Percentiles rank a stretch among this genome's conserved stretches.
phyloP scores from a whole-genome alignment of 2,797 vertebrate genomes.

The Enteromius viviparus region DNA sequence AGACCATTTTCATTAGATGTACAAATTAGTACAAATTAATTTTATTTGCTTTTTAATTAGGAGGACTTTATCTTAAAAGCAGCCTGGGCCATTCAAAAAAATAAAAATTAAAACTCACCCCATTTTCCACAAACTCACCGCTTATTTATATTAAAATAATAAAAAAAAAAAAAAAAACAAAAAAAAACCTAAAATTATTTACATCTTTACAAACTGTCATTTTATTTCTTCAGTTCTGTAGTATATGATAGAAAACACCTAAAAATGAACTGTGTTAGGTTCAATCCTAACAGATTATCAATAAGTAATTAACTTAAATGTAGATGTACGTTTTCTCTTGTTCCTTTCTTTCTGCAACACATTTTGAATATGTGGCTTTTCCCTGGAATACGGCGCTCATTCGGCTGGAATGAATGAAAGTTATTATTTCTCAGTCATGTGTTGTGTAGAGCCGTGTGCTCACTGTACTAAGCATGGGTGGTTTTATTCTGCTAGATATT shows the following conservation, averaged over 20 bases:
- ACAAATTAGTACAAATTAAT: background rate
- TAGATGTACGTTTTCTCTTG: background rate
- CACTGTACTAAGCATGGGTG: constrained; percentile 62
- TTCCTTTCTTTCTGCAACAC: constrained; percentile 40
- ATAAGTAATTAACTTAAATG: constrained; percentile 21
- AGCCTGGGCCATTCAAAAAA: too few relatives aligned
- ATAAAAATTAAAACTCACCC: background rate
- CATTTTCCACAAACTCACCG: background rate
- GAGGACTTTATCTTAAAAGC: background rate
- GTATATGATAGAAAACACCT: background rate
- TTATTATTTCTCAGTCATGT: constrained; percentile 62
- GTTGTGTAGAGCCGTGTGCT: constrained; percentile 56
- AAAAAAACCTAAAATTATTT: background rate
- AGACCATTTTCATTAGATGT: background rate
- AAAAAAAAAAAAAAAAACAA: background rate
- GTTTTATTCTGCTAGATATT: constrained; percentile 64
- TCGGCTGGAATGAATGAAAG: constrained; percentile 61
- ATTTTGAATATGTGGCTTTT: constrained; percentile 49
- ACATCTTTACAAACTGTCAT: background rate
- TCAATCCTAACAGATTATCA: constrained; percentile 20
- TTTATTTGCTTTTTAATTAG: background rate
- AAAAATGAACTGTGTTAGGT: background rate
- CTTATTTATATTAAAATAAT: background rate
- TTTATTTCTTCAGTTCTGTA: background rate
- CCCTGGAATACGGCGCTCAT: constrained; percentile 51